A percentile compares a stretch with the other conserved stretches of the same genome.
Evolutionary conservation across 2,113 vertebrate species (phyloP).

Genomic region (Perognathus longimembris): DNA sequence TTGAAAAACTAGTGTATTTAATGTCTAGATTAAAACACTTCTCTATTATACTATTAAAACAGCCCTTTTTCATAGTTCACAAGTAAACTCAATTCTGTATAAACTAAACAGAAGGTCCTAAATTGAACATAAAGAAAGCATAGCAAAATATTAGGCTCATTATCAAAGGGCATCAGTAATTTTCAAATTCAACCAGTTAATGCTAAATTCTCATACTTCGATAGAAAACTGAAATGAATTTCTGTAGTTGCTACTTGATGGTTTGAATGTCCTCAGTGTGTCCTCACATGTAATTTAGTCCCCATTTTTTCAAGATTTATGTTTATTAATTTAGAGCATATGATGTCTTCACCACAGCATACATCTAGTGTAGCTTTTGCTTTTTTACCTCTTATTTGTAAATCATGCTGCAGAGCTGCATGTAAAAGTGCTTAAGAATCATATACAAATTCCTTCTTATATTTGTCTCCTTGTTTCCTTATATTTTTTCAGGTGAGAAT

Average conservation of each 20-base stretch:
- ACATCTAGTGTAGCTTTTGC: not conserved
- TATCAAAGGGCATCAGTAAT: constrained; percentile 21
- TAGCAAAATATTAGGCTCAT: constrained; percentile 36
- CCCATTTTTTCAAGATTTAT: constrained; percentile 24
- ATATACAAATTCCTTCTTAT: constrained; percentile 19
- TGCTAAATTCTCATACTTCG: constrained; percentile 44
- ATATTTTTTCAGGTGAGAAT: constrained; percentile 8
- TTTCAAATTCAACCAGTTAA: constrained; percentile 51
- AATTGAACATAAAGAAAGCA: constrained; percentile 51
- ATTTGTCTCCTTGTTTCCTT: constrained; percentile 43
- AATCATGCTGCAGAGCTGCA: constrained; percentile 9
- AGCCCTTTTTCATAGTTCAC: constrained; percentile 22
- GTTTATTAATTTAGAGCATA: constrained; percentile 1
- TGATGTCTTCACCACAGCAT: constrained; percentile 43
- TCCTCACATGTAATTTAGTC: constrained; percentile 45
- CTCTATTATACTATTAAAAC: constrained; percentile 25
- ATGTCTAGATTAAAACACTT: constrained; percentile 30
- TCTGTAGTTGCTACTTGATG: constrained; percentile 22
- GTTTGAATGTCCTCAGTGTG: constrained; percentile 57
- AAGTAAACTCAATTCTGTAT: constrained; percentile 46
- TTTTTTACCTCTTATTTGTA: constrained; percentile 46
- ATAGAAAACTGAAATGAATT: constrained; percentile 25
- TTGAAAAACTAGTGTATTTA: constrained; percentile 35
- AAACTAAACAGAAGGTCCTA: constrained; percentile 30
- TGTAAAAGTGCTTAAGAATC: not conserved